Base-by-base conservation (phyloP, 2,113 vertebrate species). In the Arvicanthis niloticus region DNA sequence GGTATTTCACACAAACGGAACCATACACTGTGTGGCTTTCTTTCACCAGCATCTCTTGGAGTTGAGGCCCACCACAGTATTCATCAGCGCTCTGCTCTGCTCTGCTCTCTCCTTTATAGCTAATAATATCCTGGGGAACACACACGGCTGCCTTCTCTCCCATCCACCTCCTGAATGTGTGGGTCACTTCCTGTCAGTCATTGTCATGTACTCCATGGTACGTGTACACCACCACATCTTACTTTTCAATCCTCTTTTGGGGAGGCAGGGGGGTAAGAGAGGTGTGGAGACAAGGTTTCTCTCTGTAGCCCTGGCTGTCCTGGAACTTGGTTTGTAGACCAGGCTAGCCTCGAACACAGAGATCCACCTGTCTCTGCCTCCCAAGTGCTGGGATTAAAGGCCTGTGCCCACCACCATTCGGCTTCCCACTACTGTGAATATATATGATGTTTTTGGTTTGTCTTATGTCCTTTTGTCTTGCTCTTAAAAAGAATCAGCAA, bases 201-300 rank as follows among this genome's bases (percentile, higher is more conserved):
- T 5, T 84, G 37, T 72, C 75, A 87, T 87, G 45, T 11, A 87
- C 42, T 70, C 53, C 53, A 26, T 10, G 78, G 34, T 26, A 24
- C 21, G 3, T 11, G 9, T 22, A 3, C 5, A 15, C 5, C 5
- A 15, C 5, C 37, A 58, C 53, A 22, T 40, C 24, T 58, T 58
- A 58, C 21, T 56, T 95, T 62, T 4, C 45, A 53, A 58, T 81
- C 78, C 0, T 78, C 15, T 78, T 42, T 78, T 11, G 5, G 3
- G 21, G 5, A 13, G 31, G 4, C 4, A 4, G 17, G 1, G 16
- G 7, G 48, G 31, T 10, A 1, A 9, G 51, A 51, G 51, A 51
- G 51, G 51, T 51, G 4, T 53, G 7, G 2, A 80, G 31, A 24
- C 3, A 53, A 31, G 48, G 3, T 78, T 51, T 53, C 29, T 53